These are phyloP conservation scores for Lacerta agilis DNA, from an alignment of 2,797 vertebrate genomes.

Conservation along the genomic window DNA sequence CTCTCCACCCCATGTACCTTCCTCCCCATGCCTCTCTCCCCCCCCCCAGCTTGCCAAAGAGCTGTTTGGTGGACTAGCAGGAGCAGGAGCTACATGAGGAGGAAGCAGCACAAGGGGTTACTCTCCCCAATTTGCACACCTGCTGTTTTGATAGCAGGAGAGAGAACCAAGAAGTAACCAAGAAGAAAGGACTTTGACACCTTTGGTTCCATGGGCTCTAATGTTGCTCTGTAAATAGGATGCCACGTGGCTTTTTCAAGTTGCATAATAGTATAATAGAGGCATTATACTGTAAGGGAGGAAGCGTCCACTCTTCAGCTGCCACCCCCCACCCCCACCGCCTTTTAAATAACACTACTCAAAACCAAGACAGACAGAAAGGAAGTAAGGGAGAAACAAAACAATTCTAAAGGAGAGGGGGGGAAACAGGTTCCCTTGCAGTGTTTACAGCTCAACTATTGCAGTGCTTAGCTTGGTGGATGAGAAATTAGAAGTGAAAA, in stretches of 20 bases:
- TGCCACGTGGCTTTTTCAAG: not conserved
- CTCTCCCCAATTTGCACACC: not conserved
- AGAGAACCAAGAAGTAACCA: not conserved
- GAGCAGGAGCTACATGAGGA: not conserved
- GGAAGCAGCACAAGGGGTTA: not conserved
- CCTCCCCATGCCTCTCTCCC: not conserved
- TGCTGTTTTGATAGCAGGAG: too few relatives aligned
- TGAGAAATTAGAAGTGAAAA: constrained; percentile 28
- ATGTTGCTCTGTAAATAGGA: not conserved
- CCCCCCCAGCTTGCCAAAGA: not conserved
- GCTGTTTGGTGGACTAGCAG: not conserved
- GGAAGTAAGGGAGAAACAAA: not conserved
- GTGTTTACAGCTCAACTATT: not conserved
- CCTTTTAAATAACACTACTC: not conserved
- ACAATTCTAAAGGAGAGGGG: not conserved
- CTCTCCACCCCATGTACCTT: not conserved
- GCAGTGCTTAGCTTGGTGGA: not conserved
- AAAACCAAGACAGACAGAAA: not conserved
- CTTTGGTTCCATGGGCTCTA: not conserved
- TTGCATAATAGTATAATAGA: not conserved
- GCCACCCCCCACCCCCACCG: too few relatives aligned
- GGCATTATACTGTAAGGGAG: not conserved
- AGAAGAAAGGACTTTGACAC: not conserved
- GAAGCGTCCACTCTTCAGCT: not conserved
- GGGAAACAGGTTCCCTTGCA: not conserved